Evolutionary conservation across 2,113 vertebrate genomes (phyloP).

Genomic region (Cottus gobio): DNA sequence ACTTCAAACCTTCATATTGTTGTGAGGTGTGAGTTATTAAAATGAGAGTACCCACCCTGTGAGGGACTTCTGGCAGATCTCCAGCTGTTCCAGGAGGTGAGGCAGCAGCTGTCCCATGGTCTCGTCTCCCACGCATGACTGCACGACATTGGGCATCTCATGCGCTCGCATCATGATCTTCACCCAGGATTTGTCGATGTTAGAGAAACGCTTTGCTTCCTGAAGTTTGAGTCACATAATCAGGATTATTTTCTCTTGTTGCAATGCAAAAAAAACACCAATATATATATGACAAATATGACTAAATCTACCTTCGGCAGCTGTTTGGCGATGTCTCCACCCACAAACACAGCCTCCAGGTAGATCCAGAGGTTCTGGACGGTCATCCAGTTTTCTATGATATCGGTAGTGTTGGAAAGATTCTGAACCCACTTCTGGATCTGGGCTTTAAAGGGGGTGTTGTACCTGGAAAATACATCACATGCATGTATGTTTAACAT

Average conservation of each 20-base stretch:
- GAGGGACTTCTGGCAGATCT: conserved; percentile 98
- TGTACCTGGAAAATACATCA: conserved; percentile 85
- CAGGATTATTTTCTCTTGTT: neutral
- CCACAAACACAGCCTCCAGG: conserved; percentile 96
- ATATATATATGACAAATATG: neutral
- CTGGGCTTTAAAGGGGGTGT: conserved; percentile 93
- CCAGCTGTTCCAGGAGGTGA: conserved; percentile 94
- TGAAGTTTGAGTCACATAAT: conserved; percentile 52
- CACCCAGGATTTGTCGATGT: conserved; percentile 98
- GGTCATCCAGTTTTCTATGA: conserved; percentile 97
- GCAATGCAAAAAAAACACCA: neutral
- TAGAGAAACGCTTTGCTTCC: conserved; percentile 97
- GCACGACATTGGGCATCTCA: conserved; percentile 92
- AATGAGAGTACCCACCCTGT: conserved; percentile 87
- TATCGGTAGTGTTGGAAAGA: conserved; percentile 92
- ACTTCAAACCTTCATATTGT: neutral
- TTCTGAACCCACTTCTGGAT: conserved; percentile 98
- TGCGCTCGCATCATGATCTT: conserved; percentile 96
- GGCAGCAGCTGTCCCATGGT: conserved; percentile 94
- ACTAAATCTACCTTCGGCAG: conserved; percentile 89
- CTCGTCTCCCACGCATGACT: conserved; percentile 95
- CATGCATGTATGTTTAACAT: neutral
- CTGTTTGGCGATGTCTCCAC: conserved; percentile 96
- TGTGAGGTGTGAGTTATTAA: neutral
- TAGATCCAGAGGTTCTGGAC: conserved; percentile 99